A percentile compares a stretch with the other conserved stretches of the same genome.
phyloP scores from a whole-genome alignment of 2,797 vertebrate genomes.

The Danio tinwini region DNA sequence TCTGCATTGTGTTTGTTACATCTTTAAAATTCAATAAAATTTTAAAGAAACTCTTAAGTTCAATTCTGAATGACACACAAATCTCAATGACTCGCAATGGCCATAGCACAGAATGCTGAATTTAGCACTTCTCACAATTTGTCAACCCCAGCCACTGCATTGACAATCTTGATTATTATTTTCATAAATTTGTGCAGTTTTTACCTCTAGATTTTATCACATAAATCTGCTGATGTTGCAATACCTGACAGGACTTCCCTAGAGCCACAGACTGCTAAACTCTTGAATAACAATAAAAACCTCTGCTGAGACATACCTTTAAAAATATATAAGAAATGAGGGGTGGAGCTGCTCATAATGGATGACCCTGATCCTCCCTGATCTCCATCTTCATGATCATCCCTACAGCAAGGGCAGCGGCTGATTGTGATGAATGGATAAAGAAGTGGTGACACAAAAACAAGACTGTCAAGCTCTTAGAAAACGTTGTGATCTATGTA shows the following conservation, averaged over 20 bases:
- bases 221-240: neutral
- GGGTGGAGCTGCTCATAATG: slow-evolving; percentile 24
- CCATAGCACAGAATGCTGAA: neutral
- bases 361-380: slow-evolving; percentile 7
- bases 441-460: slow-evolving; percentile 44
- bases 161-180: neutral
- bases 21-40: neutral
- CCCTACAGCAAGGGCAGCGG: slow-evolving; percentile 38
- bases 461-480: slow-evolving; percentile 33
- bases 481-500: slow-evolving; percentile 27
- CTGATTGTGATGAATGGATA: slow-evolving; percentile 46
- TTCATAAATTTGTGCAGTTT: neutral
- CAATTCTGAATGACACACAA: neutral
- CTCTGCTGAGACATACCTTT: slow-evolving; percentile 4
- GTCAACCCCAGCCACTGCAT: neutral
- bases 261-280: slow-evolving; percentile 9
- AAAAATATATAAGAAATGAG: slow-evolving; percentile 43
- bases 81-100: neutral
- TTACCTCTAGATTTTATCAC: slow-evolving; percentile 21
- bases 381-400: slow-evolving; percentile 39
- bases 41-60: neutral
- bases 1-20: neutral
- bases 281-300: neutral
- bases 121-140: neutral
- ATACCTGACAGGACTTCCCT: slow-evolving; percentile 14